phyloP scores from a whole-genome alignment of 2,113 vertebrate genomes.

The Xyliphius kryptos region DNA sequence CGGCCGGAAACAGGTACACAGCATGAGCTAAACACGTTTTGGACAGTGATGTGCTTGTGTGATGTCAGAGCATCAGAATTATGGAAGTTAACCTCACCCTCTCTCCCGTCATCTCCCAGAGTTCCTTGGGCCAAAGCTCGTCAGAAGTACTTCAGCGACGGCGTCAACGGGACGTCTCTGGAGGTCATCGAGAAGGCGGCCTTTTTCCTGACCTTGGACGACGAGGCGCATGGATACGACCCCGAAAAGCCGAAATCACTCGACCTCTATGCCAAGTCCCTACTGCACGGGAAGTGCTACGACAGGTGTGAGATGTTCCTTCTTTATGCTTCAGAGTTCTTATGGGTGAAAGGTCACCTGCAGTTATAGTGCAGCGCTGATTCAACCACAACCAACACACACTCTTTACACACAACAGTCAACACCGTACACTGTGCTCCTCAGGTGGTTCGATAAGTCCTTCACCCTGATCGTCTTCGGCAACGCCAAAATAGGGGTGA shows the following conservation, averaged over 20 bases:
- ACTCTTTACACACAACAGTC: too few relatives aligned
- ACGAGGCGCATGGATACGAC: conserved; percentile 70
- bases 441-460: conserved; percentile 92
- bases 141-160: conserved; percentile 68
- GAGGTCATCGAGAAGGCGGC: conserved; percentile 78
- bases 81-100: too few relatives aligned
- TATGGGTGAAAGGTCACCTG: conserved; percentile 8
- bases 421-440: neutral
- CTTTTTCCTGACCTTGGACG: conserved; percentile 82
- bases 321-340: conserved; percentile 6
- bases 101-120: conserved; percentile 49
- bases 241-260: conserved; percentile 59
- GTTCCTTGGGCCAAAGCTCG: conserved; percentile 82
- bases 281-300: conserved; percentile 84
- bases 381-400: too few relatives aligned
- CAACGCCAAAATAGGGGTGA: conserved; percentile 81
- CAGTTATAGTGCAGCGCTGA: neutral
- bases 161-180: conserved; percentile 73
- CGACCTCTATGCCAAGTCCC: conserved; percentile 80
- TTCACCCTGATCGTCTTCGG: conserved; percentile 77
- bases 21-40: too few relatives aligned
- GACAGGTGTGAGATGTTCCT: conserved; percentile 64
- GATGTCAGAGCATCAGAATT: too few relatives aligned
- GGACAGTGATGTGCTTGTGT: too few relatives aligned
- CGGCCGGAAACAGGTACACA: conserved; percentile 76